Conservation (phyloP, 2,888 invertebrate species). For the Odontomyia ornata region DNA sequence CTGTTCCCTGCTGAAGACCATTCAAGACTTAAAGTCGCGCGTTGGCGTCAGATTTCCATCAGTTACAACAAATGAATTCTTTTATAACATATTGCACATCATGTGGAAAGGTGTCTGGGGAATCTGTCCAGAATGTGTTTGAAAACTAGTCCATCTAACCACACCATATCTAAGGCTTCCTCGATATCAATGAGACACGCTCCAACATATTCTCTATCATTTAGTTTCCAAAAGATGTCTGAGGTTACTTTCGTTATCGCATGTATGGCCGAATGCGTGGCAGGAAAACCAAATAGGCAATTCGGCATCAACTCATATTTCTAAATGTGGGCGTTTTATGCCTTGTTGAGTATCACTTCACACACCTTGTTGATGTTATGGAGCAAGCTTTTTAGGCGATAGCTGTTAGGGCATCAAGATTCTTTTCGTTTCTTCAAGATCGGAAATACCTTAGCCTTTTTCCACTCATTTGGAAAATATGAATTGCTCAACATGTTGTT, state of each 20-base stretch:
- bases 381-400: constrained; percentile 52
- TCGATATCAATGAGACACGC: constrained; percentile 27
- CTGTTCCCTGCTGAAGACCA: constrained; percentile 6
- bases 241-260: neutral
- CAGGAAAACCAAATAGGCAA: too few species aligned
- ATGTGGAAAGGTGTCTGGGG: constrained; percentile 50
- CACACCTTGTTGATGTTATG: constrained; percentile 54
- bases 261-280: neutral
- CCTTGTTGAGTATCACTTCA: constrained; percentile 49
- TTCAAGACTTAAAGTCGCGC: neutral
- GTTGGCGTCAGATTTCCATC: neutral
- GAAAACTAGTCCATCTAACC: constrained; percentile 51
- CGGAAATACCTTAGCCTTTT: neutral
- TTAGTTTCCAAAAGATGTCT: constrained; percentile 13
- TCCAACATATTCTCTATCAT: neutral
- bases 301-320: too few species aligned
- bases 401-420: constrained; percentile 45
- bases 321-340: neutral
- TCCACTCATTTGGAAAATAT: neutral
- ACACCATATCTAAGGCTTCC: constrained; percentile 48
- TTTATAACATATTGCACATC: constrained; percentile 21
- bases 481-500: constrained; percentile 1
- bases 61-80: neutral
- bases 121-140: constrained; percentile 50
- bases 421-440: constrained; percentile 41